Conservation (phyloP, 2,113 vertebrate genomes). For the Xiphophorus couchianus region DNA sequence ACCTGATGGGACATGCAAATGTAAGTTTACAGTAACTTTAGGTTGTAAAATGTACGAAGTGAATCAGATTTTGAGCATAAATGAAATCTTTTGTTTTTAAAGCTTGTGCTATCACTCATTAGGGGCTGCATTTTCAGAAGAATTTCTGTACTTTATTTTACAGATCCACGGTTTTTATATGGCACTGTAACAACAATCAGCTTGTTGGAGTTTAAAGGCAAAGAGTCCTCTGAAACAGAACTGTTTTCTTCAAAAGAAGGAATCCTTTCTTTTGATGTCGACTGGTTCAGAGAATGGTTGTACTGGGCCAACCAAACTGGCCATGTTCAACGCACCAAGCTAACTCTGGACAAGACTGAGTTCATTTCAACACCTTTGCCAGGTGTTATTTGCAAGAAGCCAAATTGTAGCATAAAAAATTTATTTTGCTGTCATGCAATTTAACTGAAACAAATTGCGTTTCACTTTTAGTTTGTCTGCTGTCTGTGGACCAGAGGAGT, state of each 20-base stretch:
- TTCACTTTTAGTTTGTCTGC: slow-evolving; percentile 79
- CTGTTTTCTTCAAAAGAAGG: slow-evolving; percentile 75
- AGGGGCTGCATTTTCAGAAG: neutral
- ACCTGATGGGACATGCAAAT: slow-evolving; percentile 81
- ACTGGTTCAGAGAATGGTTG: slow-evolving; percentile 84
- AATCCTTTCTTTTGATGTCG: slow-evolving; percentile 84
- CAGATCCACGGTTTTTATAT: slow-evolving; percentile 85
- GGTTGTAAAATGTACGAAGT: neutral
- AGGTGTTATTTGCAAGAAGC: slow-evolving; percentile 70
- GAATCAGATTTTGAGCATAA: too few species aligned
- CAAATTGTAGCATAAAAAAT: too few species aligned
- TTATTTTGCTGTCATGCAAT: neutral
- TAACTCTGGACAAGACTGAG: slow-evolving; percentile 69
- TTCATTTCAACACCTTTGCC: slow-evolving; percentile 73
- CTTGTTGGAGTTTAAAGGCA: slow-evolving; percentile 78
- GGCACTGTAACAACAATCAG: slow-evolving; percentile 74
- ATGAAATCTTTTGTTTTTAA: too few species aligned
- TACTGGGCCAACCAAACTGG: slow-evolving; percentile 86
- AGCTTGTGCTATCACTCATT: too few species aligned
- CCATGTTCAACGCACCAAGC: slow-evolving; percentile 73
- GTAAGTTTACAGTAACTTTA: slow-evolving; percentile 70
- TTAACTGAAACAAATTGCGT: neutral
- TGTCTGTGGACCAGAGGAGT: slow-evolving; percentile 81
- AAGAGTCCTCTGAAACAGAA: slow-evolving; percentile 34
- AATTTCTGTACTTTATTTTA: neutral